Conservation (phyloP, 37 sponge, comb jelly and placozoan genomes). For the Amphimedon queenslandica region DNA sequence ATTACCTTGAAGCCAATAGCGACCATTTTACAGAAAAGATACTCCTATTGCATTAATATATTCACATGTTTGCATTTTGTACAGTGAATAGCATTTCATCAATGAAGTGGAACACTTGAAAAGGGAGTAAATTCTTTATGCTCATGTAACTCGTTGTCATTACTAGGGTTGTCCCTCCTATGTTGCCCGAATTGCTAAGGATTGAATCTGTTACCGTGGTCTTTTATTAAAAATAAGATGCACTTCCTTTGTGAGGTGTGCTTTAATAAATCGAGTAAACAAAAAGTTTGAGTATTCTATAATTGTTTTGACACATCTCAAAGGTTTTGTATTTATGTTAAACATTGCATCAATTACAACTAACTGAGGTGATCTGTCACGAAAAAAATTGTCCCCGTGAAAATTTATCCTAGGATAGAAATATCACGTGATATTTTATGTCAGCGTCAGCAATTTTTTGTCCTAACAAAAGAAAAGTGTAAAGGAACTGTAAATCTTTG, state of each 20-base stretch:
- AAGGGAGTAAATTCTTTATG: not conserved
- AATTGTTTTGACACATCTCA: no score
- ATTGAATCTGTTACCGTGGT: not conserved
- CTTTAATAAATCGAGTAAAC: not conserved
- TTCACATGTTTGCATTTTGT: conserved; percentile 25
- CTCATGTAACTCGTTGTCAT: conserved; percentile 15
- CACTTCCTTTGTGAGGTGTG: conserved; percentile 14
- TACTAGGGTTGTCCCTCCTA: not conserved
- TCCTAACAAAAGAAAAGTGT: no score
- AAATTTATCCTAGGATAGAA: no score
- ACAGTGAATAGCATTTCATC: conserved; percentile 16
- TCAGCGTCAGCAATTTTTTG: no score
- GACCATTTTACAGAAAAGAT: not conserved
- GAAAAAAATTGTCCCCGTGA: no score
- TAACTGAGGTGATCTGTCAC: no score
- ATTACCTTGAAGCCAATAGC: not conserved
- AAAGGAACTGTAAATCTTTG: no score
- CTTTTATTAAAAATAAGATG: conserved; percentile 34
- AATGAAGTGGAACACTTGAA: conserved; percentile 2
- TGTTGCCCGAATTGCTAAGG: conserved; percentile 22
- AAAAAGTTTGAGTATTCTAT: conserved; percentile 21
- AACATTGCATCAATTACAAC: no score
- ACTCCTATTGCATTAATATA: not conserved
- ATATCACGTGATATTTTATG: no score
- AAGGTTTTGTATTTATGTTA: no score